Evolutionary conservation across 2,888 invertebrate species (phyloP).

Genomic region (Morpho achilles): DNA sequence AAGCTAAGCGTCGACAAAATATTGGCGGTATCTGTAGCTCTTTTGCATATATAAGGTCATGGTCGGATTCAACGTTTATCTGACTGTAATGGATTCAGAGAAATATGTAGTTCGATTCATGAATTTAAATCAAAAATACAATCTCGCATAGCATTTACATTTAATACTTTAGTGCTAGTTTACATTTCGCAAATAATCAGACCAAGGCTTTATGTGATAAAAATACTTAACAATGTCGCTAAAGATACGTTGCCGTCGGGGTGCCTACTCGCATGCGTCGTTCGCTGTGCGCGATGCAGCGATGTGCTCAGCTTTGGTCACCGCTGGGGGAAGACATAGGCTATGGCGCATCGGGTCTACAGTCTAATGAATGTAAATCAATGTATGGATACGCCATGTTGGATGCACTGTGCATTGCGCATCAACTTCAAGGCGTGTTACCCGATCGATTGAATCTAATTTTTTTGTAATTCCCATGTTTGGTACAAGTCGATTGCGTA

Average conservation of each 20-base stretch:
- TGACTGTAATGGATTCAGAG: too few relatives aligned
- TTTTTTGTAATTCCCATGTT: conserved; percentile 6
- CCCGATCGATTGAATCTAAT: conserved; percentile 27
- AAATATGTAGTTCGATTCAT: too few relatives aligned
- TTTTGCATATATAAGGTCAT: conserved; percentile 16
- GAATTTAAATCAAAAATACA: too few relatives aligned
- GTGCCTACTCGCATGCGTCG: conserved; percentile 73
- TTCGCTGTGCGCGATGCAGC: conserved; percentile 70
- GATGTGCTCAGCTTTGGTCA: conserved; percentile 60
- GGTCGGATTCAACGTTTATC: conserved; percentile 16
- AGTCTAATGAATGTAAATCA: conserved; percentile 27
- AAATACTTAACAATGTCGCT: conserved; percentile 34
- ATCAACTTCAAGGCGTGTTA: conserved; percentile 15
- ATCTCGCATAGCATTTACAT: too few relatives aligned
- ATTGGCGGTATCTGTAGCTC: conserved; percentile 35
- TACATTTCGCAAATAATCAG: conserved; percentile 18
- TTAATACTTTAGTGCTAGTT: too few relatives aligned
- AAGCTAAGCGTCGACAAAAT: conserved; percentile 59
- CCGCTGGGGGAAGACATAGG: conserved; percentile 54
- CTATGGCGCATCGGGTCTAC: conserved; percentile 27
- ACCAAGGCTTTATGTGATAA: conserved; percentile 15
- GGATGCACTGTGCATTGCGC: conserved; percentile 26
- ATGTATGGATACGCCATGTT: conserved; percentile 15
- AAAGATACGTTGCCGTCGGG: conserved; percentile 40
- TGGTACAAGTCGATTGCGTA: conserved; percentile 24